Conservation (phyloP, 2,113 vertebrate species). For the Trematomus loennbergii region DNA sequence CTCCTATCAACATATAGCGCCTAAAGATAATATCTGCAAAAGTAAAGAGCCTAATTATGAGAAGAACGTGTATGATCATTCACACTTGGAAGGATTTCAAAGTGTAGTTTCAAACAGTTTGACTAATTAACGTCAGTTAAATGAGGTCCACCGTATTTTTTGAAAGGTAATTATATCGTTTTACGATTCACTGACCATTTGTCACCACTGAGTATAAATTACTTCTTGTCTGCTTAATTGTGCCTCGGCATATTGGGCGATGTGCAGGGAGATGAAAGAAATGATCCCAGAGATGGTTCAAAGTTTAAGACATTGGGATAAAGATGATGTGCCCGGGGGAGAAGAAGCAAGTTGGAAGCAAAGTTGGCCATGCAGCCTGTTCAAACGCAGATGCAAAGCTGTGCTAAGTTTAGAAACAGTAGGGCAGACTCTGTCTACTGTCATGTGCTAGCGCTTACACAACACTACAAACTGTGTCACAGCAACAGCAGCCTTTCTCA, state of each 20-base stretch:
- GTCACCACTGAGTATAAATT: conserved; percentile 82
- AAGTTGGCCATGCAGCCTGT: conserved; percentile 37
- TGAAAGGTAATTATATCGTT: conserved; percentile 86
- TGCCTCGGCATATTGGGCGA: conserved; percentile 62
- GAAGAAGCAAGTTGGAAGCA: conserved; percentile 43
- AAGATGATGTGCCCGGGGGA: conserved; percentile 41
- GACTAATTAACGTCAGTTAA: conserved; percentile 85
- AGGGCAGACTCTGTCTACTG: background rate
- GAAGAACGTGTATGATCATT: conserved; percentile 63
- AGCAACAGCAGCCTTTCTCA: conserved; percentile 43
- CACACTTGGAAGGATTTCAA: conserved; percentile 71
- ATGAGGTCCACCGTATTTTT: conserved; percentile 78
- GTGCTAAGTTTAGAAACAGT: conserved; percentile 31
- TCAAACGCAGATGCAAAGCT: conserved; percentile 18
- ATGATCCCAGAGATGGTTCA: conserved; percentile 62
- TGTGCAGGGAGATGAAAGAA: conserved; percentile 67
- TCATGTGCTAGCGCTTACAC: conserved; percentile 3
- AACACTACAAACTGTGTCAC: conserved; percentile 46
- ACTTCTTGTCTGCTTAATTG: conserved; percentile 79
- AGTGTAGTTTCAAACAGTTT: conserved; percentile 76
- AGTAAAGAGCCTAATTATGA: conserved; percentile 77
- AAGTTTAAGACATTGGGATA: conserved; percentile 59
- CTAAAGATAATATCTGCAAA: conserved; percentile 55
- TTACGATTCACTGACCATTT: conserved; percentile 83
- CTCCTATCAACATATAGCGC: conserved; percentile 29